Evolutionary conservation across 1,140 invertebrate genomes (phyloP).

Genomic region (Lepeophtheirus salmonis): DNA sequence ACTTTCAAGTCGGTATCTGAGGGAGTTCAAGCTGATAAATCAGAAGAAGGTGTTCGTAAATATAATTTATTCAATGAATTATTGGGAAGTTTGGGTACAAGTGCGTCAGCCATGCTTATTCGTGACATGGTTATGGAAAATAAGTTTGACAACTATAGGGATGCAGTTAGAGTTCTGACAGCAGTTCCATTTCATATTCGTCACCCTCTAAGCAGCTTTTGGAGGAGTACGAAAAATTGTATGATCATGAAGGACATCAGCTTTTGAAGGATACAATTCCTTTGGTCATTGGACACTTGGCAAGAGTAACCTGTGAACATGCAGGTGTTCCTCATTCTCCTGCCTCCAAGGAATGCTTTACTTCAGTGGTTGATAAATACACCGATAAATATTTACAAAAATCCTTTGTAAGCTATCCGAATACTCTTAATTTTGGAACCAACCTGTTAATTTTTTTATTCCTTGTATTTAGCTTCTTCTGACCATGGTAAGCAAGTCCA

Average conservation of each 20-base stretch:
- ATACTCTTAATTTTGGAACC: no score
- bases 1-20: not conserved
- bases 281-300: conserved; percentile 10
- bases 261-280: conserved; percentile 4
- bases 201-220: conserved; percentile 6
- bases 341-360: not conserved
- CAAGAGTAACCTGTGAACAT: not conserved
- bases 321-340: not conserved
- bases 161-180: not conserved
- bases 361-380: not conserved
- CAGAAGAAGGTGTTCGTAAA: conserved; percentile 7
- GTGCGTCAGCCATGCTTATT: conserved; percentile 7
- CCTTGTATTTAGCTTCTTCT: not conserved
- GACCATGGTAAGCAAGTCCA: not conserved
- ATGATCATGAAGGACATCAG: not conserved
- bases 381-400: conserved; percentile 1
- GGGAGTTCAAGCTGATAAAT: conserved; percentile 1
- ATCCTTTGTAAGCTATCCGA: no score
- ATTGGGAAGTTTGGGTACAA: conserved; percentile 6
- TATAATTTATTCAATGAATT: conserved; percentile 7
- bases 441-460: no score
- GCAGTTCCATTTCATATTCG: conserved; percentile 10
- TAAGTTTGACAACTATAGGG: not conserved
- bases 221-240: not conserved
- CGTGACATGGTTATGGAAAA: conserved; percentile 2